Conservation (phyloP, 2,888 invertebrate genomes). For the Drosophila nigricruria region DNA sequence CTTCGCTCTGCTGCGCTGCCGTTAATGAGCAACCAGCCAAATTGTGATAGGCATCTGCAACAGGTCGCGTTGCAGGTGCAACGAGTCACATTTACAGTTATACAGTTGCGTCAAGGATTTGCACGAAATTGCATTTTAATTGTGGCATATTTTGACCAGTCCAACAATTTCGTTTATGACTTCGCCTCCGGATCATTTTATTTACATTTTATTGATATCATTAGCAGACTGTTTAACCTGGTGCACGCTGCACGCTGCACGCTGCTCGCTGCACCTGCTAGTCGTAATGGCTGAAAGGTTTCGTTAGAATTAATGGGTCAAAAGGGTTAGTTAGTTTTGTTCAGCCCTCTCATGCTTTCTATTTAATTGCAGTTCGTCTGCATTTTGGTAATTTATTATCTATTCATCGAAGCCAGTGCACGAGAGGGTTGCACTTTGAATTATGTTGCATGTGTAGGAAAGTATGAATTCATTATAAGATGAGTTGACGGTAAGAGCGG, state of each 20-base stretch:
- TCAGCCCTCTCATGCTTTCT: not conserved
- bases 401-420: constrained; percentile 59
- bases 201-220: constrained; percentile 47
- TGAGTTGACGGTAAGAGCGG: constrained; percentile 30
- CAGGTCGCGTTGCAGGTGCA: constrained; percentile 54
- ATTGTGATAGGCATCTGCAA: constrained; percentile 63
- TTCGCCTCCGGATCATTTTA: constrained; percentile 19
- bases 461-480: constrained; percentile 39
- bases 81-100: constrained; percentile 34
- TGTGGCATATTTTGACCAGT: constrained; percentile 35
- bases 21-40: constrained; percentile 65
- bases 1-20: constrained; percentile 47
- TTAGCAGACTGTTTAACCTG: constrained; percentile 42
- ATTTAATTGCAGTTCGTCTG: constrained; percentile 59
- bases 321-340: constrained; percentile 45
- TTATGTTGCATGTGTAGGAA: constrained; percentile 20
- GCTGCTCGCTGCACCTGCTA: constrained; percentile 62
- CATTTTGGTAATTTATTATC: constrained; percentile 64
- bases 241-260: constrained; percentile 35
- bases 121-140: constrained; percentile 73
- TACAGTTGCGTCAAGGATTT: constrained; percentile 53
- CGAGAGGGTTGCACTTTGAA: constrained; percentile 49
- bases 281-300: constrained; percentile 57
- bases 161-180: constrained; percentile 3
- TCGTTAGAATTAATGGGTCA: constrained; percentile 57